Base-by-base conservation (phyloP, 2,888 invertebrate species). In the Yponomeuta cagnagella region DNA sequence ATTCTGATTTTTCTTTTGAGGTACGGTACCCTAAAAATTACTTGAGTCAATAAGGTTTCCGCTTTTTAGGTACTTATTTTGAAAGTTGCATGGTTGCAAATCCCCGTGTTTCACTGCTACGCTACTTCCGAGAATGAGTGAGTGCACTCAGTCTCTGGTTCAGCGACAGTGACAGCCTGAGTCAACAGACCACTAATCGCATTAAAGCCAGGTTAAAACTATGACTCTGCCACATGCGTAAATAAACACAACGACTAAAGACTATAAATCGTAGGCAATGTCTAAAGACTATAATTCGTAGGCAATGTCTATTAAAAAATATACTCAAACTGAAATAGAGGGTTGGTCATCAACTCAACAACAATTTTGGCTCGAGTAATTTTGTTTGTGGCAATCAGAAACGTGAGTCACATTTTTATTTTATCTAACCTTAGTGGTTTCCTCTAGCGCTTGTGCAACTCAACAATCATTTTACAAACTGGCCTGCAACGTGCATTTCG, bases 351-450 rank as follows among this genome's bases (percentile, higher is more conserved):
- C 30, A 65, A 10, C 33, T 30, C 12, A 43, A 12, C 65, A 30
- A 23, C 23, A 31, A 65, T 33, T 9, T 65, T 65, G 52, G 15
- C 52, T 58, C 12, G 12, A 15, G 15, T 58, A 12, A 58, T 15
- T 58, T 58, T 31, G 30, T 65, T 65, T 65, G 12, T 65, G 65
- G 65, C 33, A 1, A 30, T 31, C 31, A 31, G 10, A 30, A 33
- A 23, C 5, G 9, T 65, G 65, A 65, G 65, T 65, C 65, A 65
- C 65, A 12, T 65, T 65, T 65, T 65, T 65, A 30, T 65, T 23
- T 30, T 65, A 65, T 23, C 65, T 31, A 65, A 58, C 52, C 52
- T 58, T 65, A 65, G 31, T 30, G 31, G 33, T 65, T 65, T 65
- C 65, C 65, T 65, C 33, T 65, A 30, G 33, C 52, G 33, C 65